A percentile compares a stretch with the other conserved stretches of the same genome.
phyloP scores from a whole-genome alignment of 2,888 invertebrate species.

The Drosophila subquinaria region DNA sequence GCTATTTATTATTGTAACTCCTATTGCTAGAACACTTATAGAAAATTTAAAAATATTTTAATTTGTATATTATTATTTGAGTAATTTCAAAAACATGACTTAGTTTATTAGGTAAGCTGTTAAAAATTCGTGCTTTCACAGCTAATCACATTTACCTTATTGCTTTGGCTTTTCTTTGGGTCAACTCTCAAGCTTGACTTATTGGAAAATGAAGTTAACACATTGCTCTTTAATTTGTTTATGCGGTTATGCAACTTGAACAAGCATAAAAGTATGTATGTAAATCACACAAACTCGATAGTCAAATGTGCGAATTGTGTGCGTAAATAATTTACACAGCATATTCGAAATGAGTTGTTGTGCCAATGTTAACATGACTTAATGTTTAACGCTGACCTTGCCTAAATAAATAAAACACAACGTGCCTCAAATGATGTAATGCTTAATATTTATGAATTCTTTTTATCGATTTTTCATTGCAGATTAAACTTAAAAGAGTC shows the following conservation, averaged over 20 bases:
- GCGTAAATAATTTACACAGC: conserved; percentile 64
- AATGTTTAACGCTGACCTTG: conserved; percentile 54
- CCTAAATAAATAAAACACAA: conserved; percentile 21
- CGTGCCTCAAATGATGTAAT: conserved; percentile 58
- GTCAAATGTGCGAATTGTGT: conserved; percentile 65
- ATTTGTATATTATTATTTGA: background rate
- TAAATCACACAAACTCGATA: conserved; percentile 6
- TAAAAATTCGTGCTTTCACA: conserved; percentile 3
- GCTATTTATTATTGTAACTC: conserved; percentile 7
- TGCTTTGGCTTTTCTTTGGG: conserved; percentile 10
- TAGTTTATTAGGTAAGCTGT: no score
- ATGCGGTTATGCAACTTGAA: conserved; percentile 39
- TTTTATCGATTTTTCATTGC: conserved; percentile 78
- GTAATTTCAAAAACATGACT: background rate
- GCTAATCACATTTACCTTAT: background rate
- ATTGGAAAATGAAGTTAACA: conserved; percentile 57
- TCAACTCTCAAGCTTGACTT: conserved; percentile 1
- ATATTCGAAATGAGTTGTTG: conserved; percentile 31
- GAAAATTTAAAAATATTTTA: background rate
- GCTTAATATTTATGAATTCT: conserved; percentile 68
- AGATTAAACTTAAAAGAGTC: conserved; percentile 98
- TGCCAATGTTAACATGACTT: conserved; percentile 45
- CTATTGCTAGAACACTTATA: background rate
- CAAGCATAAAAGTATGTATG: conserved; percentile 31
- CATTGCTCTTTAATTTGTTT: conserved; percentile 22